Evolutionary conservation across 2,113 vertebrate species (phyloP), one percentile per base, ranked within the genome.

Genomic region (Cochlearius cochlearius): DNA sequence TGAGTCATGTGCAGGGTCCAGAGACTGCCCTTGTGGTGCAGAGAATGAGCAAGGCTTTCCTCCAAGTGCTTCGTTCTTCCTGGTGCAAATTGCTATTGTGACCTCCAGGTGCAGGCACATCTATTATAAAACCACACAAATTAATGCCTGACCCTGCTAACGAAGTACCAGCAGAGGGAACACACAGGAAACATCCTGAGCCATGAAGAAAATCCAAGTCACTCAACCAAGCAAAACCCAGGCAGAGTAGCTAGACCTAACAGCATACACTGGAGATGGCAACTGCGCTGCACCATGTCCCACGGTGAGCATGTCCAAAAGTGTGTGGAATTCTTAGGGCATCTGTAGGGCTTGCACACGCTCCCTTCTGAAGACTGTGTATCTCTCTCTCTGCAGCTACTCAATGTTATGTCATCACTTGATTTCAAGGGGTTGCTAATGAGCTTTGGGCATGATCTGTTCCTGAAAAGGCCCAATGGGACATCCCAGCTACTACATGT

Each of bases 141-240:
- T 95, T 95, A 97, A 87, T 77, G 82, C 25, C 90, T 92, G 90
- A 96, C 47, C 88, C 72, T 96, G 95, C 89, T 95, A 86, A 96
- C 66, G 89, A 71, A 53, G 68, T 82, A 68, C 94, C 68, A 92
- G 87, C 29, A 94, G 88, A 95, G 84, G 84, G 90, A 96, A 96
- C 56, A 80, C 75, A 72, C 76, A 96, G 86, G 94, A 96, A 97
- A 93, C 55, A 86, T 73, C 90, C 75, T 55, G 68, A 92, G 72
- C 90, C 47, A 12, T 38, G 66, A 83, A 92, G 56, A 80, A 92
- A 67, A 58, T 81, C 88, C 6, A 55, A 92, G 81, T 73, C 63
- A 82, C 73, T 96, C 79, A 77, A 55, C 32, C 82, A 90, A 71
- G 67, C 59, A 66, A 85, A 88, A 45, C 12, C n/a, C 26, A 74